Percentiles rank a stretch among this genome's conserved stretches.
Conservation (phyloP, 2,888 invertebrate species). For the Homarus gammarus region DNA sequence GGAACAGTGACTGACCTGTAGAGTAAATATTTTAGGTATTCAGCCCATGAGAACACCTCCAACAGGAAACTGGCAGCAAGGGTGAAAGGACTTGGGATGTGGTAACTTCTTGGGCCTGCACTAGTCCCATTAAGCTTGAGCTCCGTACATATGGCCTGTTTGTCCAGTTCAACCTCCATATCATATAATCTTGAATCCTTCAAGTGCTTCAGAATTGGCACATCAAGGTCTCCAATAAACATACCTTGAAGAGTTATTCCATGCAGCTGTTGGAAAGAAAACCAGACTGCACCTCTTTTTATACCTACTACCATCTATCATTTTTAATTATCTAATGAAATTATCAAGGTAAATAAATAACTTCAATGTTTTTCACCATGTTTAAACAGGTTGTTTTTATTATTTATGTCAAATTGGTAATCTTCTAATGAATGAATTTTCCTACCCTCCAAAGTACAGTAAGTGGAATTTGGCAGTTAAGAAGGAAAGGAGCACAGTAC, state of each 20-base stretch:
- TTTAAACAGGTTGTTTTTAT: too few species aligned
- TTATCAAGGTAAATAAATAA: too few species aligned
- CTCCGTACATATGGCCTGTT: constrained; percentile 48
- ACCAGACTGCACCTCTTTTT: background rate
- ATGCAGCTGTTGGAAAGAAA: constrained; percentile 18
- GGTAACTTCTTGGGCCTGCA: constrained; percentile 38
- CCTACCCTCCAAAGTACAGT: too few species aligned
- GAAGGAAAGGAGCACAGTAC: too few species aligned
- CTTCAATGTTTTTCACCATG: too few species aligned
- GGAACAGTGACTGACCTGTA: constrained; percentile 42
- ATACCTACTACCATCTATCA: too few species aligned
- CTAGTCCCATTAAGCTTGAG: constrained; percentile 25
- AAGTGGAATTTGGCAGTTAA: too few species aligned
- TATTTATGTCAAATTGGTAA: too few species aligned
- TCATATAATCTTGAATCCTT: constrained; percentile 45
- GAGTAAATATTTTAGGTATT: constrained; percentile 49
- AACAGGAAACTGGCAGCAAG: constrained; percentile 4
- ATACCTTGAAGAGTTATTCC: constrained; percentile 46
- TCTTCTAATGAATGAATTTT: too few species aligned
- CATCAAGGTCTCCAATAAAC: constrained; percentile 59
- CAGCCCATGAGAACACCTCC: constrained; percentile 38
- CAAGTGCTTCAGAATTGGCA: constrained; percentile 46
- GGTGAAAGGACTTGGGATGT: constrained; percentile 41
- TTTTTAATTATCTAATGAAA: too few species aligned
- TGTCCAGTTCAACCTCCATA: constrained; percentile 33